Percentiles rank a stretch among this genome's conserved stretches.
Conservation (phyloP, 1,140 invertebrate species). For the Acromyrmex heyeri region DNA sequence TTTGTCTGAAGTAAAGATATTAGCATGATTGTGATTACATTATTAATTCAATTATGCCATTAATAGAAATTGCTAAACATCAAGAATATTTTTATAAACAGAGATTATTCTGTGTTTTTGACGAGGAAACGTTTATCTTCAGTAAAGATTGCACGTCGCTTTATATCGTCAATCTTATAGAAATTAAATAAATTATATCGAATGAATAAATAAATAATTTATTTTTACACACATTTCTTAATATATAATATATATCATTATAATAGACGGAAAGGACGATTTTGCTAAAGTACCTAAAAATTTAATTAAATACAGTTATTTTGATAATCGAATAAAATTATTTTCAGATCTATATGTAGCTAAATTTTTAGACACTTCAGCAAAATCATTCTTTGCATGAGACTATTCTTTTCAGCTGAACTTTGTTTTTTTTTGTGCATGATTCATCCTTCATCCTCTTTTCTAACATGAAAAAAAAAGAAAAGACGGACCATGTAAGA, state of each 20-base stretch:
- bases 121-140: constrained; percentile 9
- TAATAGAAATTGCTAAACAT: constrained; percentile 6
- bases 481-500: too few species aligned
- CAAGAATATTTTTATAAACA: neutral
- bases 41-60: constrained; percentile 22
- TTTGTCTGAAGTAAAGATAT: neutral
- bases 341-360: too few species aligned
- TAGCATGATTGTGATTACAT: constrained; percentile 8
- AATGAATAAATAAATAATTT: constrained; percentile 10
- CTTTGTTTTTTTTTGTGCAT: too few species aligned
- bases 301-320: too few species aligned
- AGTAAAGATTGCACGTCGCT: neutral
- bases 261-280: too few species aligned
- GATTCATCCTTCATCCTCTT: too few species aligned
- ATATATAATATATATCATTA: neutral
- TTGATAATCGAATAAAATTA: too few species aligned
- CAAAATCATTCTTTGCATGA: too few species aligned
- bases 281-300: too few species aligned
- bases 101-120: neutral
- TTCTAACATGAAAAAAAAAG: too few species aligned
- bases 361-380: too few species aligned
- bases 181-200: constrained; percentile 12
- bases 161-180: neutral
- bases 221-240: constrained; percentile 6
- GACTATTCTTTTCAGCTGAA: too few species aligned